Conservation (phyloP, 2,113 vertebrate species). For the Channa maculata region DNA sequence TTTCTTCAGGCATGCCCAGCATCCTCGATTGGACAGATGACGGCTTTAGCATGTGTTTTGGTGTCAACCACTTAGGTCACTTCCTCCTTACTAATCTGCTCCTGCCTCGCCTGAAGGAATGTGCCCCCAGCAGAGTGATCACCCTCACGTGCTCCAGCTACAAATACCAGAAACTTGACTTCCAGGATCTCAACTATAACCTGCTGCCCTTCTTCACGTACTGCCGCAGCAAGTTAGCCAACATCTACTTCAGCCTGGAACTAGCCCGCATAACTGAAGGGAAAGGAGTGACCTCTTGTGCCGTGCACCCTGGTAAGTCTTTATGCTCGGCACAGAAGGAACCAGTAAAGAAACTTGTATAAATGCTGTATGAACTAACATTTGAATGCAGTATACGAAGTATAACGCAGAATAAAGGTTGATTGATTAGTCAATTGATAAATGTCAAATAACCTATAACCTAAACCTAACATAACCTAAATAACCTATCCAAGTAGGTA, state of each 20-base stretch:
- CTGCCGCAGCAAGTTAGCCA: conserved; percentile 87
- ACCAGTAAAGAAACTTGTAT: no score
- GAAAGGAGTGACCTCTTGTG: conserved; percentile 81
- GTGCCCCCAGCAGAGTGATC: conserved; percentile 82
- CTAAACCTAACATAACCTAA: no score
- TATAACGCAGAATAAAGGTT: no score
- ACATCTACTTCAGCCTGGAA: conserved; percentile 87
- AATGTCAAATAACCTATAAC: no score
- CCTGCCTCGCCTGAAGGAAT: conserved; percentile 81
- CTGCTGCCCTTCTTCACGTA: conserved; percentile 86
- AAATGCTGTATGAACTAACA: no score
- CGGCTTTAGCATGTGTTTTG: conserved; percentile 86
- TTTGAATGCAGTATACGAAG: no score
- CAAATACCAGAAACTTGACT: conserved; percentile 85
- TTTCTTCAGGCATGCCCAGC: conserved; percentile 78
- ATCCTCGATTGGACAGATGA: conserved; percentile 86
- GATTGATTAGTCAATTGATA: no score
- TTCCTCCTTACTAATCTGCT: conserved; percentile 86
- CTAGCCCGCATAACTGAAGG: conserved; percentile 78
- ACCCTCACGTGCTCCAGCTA: conserved; percentile 85
- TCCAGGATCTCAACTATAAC: conserved; percentile 87
- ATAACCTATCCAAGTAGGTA: no score
- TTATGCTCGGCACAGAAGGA: no score
- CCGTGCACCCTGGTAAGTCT: conserved; percentile 83
- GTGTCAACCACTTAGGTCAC: conserved; percentile 86